Base-by-base conservation (phyloP, 1,140 invertebrate genomes). In the Drosophila watanabei region DNA sequence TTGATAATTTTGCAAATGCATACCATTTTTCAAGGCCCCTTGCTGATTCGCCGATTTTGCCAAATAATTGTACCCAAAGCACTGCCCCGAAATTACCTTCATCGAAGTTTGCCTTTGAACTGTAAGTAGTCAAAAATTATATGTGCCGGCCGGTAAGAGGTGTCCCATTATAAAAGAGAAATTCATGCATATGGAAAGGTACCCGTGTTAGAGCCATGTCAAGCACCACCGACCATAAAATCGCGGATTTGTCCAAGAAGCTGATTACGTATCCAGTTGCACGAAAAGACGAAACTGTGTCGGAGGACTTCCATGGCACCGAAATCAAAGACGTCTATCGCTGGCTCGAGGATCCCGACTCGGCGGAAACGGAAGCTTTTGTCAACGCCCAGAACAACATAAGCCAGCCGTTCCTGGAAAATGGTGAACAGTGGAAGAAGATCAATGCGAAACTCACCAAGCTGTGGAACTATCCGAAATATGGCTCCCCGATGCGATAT, bases 401-500 rank as follows among this genome's bases (percentile, higher is more conserved):
- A 18, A 98, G 98, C 13, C 94, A 95, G 56, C 97, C 98, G 4
- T 99, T 96, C 94, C 94, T 99, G 6, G 95, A 97, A 73, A 94
- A 94, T 18, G 99, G 97, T 91, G 94, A 95, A 7, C 94, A 95
- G 49, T 96, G 97, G 81, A 93, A 96, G 13, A 95, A 96, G 79
- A 96, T 99, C 46, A 95, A 96, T 82, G 93, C 95, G 51, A 95
- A 96, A 66, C 94, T 99, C 5, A 99, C 97, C 0, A 96, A 98
- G 81, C 94, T 99, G 5, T 99, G 98, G 98, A 97, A 99, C 94
- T 99, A 97, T 94, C 97, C 98, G 35, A 99, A 99, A 94, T 99
- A 97, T 94, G 97, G 97, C 0, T 97, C 97, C 85, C 98, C 98
- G 0, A 95, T 95, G 77, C 96, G 95, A 89, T 95, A 96, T 89